Evolutionary conservation across 2,797 vertebrate genomes (phyloP).

Genomic region (Myiotriccus ornatus): DNA sequence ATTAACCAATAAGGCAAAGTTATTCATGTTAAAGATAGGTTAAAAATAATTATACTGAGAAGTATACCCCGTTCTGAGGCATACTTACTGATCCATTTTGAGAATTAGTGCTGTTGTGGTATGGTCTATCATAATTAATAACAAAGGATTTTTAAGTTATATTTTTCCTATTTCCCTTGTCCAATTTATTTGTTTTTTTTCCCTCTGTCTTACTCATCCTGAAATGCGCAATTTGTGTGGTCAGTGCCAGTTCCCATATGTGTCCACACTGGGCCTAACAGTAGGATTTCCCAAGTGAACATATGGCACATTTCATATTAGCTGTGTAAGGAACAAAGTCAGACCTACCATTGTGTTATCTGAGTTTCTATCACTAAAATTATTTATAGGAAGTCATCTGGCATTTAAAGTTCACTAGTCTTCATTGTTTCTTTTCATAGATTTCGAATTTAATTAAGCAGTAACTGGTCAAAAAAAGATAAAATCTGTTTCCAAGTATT

Average conservation of each 20-base stretch:
- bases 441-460: background rate
- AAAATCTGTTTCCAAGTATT: background rate
- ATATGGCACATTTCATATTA: conserved; percentile 36
- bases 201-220: background rate
- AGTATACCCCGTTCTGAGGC: background rate
- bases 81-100: background rate
- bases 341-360: background rate
- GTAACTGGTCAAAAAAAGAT: background rate
- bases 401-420: background rate
- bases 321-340: background rate
- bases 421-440: background rate
- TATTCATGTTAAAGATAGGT: background rate
- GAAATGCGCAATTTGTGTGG: background rate
- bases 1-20: background rate
- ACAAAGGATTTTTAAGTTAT: background rate
- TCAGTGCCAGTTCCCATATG: background rate
- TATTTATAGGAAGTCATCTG: background rate
- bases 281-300: conserved; percentile 18
- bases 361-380: background rate
- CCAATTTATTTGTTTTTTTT: background rate
- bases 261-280: background rate
- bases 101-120: background rate
- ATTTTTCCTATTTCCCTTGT: background rate
- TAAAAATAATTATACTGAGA: background rate
- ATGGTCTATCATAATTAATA: background rate